Evolutionary conservation across 92 coral and sea anemone genomes (phyloP), one percentile per base, ranked within the genome.

Genomic region (Epizoanthus fatuus): DNA sequence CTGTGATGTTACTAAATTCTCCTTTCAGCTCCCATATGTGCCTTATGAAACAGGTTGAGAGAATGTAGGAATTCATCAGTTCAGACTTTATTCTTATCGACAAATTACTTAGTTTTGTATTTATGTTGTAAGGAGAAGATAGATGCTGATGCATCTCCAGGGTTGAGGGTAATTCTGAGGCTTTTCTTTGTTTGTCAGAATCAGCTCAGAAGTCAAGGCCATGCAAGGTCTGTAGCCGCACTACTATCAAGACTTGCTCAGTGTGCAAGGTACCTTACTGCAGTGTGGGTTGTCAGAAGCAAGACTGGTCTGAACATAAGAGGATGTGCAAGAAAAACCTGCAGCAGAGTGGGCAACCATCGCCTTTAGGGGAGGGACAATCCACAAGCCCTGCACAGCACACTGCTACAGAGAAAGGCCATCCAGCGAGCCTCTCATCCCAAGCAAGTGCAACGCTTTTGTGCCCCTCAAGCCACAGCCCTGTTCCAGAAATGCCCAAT

Each of bases 231-330:
- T 97, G 99, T 82, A 84, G 91, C 17, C 88, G 89, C 29, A 44
- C 35, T 32, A 95, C 96, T n/a, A 74, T 63, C 13, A 92, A 90
- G 72, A 81, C 97, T 59, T 97, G 99, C 80, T 87, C 94, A 55
- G 93, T 86, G 14, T 97, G 99, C 75, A 97, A 97, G 84, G 81
- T 80, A 3, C 99, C 95, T 15, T 97, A 97, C 75, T 97, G 99
- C 83, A 93, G 99, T 64, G 90, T 89, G n/a, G 90, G 91, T 11
- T 97, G 99, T 62, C 99, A 97, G 81, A 89, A 86, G 51, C 75
- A 86, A 17, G 95, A 97, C 88, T 91, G 98, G 93, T 77, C 91
- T 2, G 79, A 87, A 39, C 99, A 97, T 84, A 97, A 95, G 79
- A 86, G 47, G 35, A 13, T 66, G 3, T 94, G 98, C 63, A 86